phyloP scores from a whole-genome alignment of 2,797 vertebrate species.

The Erethizon dorsatum region DNA sequence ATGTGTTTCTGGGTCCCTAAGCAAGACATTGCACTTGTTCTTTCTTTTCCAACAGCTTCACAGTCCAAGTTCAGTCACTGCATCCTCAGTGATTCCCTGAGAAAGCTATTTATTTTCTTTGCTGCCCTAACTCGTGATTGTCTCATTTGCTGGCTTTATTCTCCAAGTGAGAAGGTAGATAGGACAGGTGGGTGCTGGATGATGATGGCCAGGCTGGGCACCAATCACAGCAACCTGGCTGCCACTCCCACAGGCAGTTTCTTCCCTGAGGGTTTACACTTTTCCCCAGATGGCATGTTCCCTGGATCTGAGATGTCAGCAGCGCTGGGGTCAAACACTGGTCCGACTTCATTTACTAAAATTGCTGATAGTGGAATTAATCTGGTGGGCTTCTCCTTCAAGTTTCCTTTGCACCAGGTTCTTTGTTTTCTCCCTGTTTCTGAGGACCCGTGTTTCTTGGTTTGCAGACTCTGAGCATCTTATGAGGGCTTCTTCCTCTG shows the following conservation, averaged over 20 bases:
- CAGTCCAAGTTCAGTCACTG: no score
- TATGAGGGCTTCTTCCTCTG: not conserved
- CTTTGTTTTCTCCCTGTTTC: not conserved
- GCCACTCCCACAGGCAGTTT: not conserved
- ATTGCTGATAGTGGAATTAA: accelerated
- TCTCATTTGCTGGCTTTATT: not conserved
- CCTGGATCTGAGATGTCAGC: not conserved
- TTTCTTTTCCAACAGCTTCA: no score
- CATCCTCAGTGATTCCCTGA: no score
- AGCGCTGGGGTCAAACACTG: not conserved
- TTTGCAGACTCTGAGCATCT: not conserved
- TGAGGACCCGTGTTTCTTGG: not conserved
- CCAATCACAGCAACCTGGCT: not conserved
- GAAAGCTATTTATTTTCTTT: not conserved
- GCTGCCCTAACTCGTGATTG: not conserved
- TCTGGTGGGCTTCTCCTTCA: not conserved
- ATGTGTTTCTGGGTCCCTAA: not conserved
- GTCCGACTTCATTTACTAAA: not conserved
- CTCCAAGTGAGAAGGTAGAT: not conserved
- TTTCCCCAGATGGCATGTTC: not conserved
- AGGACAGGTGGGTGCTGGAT: not conserved
- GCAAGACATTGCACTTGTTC: no score
- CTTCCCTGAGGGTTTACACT: not conserved
- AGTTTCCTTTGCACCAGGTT: not conserved
- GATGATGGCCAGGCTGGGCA: not conserved